phyloP scores from a whole-genome alignment of 2,113 vertebrate species.

The Cavia aperea region DNA sequence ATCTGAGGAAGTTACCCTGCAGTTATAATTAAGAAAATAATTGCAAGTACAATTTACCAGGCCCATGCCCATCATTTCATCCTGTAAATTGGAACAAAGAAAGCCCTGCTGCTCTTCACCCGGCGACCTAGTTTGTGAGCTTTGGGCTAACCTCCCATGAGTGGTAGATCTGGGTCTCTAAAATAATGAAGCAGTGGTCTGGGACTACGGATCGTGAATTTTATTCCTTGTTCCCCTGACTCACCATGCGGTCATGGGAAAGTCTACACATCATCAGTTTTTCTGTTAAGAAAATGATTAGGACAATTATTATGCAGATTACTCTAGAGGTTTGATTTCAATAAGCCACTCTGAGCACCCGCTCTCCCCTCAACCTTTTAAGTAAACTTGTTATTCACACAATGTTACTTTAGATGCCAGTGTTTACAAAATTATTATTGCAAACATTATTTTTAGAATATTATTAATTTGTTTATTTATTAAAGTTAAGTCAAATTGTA shows the following conservation, averaged over 20 bases:
- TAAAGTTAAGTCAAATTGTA: not conserved
- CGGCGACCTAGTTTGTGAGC: slow-evolving; percentile 61
- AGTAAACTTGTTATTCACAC: slow-evolving; percentile 20
- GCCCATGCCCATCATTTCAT: slow-evolving; percentile 52
- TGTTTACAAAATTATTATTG: slow-evolving; percentile 27
- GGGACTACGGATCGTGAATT: slow-evolving; percentile 25
- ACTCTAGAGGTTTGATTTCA: slow-evolving; percentile 62
- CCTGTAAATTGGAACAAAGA: slow-evolving; percentile 58
- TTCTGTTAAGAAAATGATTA: slow-evolving; percentile 57
- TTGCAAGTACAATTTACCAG: slow-evolving; percentile 63
- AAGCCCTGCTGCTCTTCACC: slow-evolving; percentile 33
- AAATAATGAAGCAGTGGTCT: not conserved
- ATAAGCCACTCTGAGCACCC: slow-evolving; percentile 23
- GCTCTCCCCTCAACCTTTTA: slow-evolving; percentile 38
- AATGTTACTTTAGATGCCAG: not conserved
- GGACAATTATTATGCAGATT: slow-evolving; percentile 61
- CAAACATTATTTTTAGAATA: not conserved
- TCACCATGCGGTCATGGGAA: slow-evolving; percentile 57
- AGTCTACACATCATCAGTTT: slow-evolving; percentile 46
- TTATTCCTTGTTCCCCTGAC: slow-evolving; percentile 44
- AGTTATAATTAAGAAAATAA: slow-evolving; percentile 73
- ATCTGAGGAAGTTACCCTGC: slow-evolving; percentile 61
- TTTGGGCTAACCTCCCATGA: slow-evolving; percentile 39
- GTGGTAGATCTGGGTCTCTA: slow-evolving; percentile 1
- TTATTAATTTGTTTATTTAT: not conserved